phyloP scores from a whole-genome alignment of 2,113 vertebrate genomes.

The Stomatorhinus ivindoensis region DNA sequence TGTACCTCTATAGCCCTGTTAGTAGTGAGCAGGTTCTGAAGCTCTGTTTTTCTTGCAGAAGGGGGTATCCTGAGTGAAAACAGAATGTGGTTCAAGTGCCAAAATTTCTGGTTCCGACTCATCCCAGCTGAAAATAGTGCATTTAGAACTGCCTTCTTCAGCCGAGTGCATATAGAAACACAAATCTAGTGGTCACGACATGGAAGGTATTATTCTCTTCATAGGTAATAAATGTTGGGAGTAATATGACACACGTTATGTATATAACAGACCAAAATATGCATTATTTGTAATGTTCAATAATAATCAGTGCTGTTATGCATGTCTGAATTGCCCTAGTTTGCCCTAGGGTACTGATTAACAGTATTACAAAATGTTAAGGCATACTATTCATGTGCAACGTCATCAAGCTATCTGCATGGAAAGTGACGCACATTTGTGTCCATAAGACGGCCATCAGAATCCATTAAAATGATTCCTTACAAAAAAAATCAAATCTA shows the following conservation, averaged over 20 bases:
- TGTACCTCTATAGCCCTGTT: neutral
- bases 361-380: neutral
- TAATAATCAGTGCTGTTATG: neutral
- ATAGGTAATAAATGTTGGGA: neutral
- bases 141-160: neutral
- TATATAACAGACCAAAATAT: neutral
- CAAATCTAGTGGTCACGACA: neutral
- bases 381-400: neutral
- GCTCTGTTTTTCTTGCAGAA: neutral
- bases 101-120: neutral
- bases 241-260: neutral
- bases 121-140: neutral
- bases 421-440: neutral
- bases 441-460: neutral
- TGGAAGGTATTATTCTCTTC: neutral
- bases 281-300: neutral
- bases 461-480: neutral
- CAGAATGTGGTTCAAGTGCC: neutral
- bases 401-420: neutral
- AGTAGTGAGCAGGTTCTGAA: neutral
- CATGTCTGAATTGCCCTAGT: neutral
- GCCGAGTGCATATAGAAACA: neutral
- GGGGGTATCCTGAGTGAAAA: neutral
- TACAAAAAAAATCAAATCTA: neutral
- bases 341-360: too few relatives aligned